Evolutionary conservation across 2,797 vertebrate genomes (phyloP).

Genomic region (Rhinoraja longicauda): DNA sequence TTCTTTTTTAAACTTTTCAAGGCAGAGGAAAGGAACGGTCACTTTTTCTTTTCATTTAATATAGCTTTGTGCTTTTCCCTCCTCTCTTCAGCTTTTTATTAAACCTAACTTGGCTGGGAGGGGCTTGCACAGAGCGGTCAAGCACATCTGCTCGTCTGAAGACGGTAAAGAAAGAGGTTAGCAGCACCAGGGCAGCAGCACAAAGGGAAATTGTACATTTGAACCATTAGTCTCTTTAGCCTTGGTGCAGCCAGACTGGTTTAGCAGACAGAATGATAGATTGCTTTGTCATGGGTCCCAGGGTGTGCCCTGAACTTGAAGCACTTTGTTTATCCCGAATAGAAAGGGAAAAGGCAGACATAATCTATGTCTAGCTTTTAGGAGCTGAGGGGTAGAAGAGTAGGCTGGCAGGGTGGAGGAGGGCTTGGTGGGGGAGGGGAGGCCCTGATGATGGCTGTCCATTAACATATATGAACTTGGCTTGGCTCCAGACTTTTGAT

Average conservation of each 20-base stretch:
- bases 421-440: slow-evolving; percentile 44
- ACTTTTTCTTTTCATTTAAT: slow-evolving; percentile 5
- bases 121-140: slow-evolving; percentile 71
- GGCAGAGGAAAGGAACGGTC: neutral
- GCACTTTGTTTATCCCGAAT: slow-evolving; percentile 96
- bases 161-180: slow-evolving; percentile 70
- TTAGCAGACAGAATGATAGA: slow-evolving; percentile 78
- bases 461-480: slow-evolving; percentile 99
- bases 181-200: slow-evolving; percentile 61
- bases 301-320: slow-evolving; percentile 99
- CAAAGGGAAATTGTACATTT: slow-evolving; percentile 72
- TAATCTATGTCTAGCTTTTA: slow-evolving; percentile 79
- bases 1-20: neutral
- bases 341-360: slow-evolving; percentile 80
- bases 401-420: slow-evolving; percentile 47
- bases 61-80: slow-evolving; percentile 20
- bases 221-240: slow-evolving; percentile 65
- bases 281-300: slow-evolving; percentile 85
- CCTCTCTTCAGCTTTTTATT: slow-evolving; percentile 30
- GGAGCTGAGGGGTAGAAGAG: slow-evolving; percentile 64
- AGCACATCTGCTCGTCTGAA: slow-evolving; percentile 69
- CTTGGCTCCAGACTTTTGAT: slow-evolving; percentile 81
- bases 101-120: slow-evolving; percentile 59
- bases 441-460: slow-evolving; percentile 72
- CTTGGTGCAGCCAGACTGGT: slow-evolving; percentile 72